Base-by-base conservation (phyloP, 2,888 invertebrate genomes). In the Malthinus seriepunctatus region DNA sequence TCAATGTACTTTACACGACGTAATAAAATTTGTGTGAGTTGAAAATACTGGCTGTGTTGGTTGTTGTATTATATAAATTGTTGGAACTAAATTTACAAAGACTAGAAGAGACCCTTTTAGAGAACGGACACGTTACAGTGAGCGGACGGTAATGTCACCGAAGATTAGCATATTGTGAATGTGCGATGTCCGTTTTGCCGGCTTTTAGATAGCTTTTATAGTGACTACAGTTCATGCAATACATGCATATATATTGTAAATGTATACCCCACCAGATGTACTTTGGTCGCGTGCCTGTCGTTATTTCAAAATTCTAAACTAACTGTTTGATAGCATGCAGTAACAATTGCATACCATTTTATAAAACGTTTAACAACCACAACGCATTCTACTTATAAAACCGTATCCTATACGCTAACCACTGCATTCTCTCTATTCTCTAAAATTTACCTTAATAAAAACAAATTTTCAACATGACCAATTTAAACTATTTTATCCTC, bases 81-180 rank as follows among this genome's bases (percentile, higher is more conserved):
- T 56, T 56, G 52, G 51, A 55, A 35, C 52, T 49, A 56, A 56
- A 51, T 52, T 42, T 56, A 56, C 60, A 60, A 56, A 56, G 55
- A 55, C 51, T 46, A 23, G 15, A 32, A 38, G 33, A 35, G 55
- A 60, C 60, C 56, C 52, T 60, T 60, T 60, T 56, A 60, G 56
- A 51, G 56, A 47, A 56, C 52, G 56, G 56, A 45, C 56, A 56
- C 49, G 60, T 60, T 60, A 56, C 56, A 56, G 47, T 60, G 52
- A 60, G 60, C 60, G 60, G 60, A 56, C 56, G 56, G 60, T 60
- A 56, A 60, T 60, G 56, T 60, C 52, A 46, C 49, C 49, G 61
- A 53, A 57, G 61, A 61, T 61, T 61, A 61, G 61, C 61, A 61
- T 61, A 61, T 56, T 61, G 61, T 61, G 61, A 56, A 52, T 56